A percentile compares a stretch with the other conserved stretches of the same genome.
Evolutionary conservation across 2,888 invertebrate species (phyloP).

Genomic region (Hydraecia micacea): DNA sequence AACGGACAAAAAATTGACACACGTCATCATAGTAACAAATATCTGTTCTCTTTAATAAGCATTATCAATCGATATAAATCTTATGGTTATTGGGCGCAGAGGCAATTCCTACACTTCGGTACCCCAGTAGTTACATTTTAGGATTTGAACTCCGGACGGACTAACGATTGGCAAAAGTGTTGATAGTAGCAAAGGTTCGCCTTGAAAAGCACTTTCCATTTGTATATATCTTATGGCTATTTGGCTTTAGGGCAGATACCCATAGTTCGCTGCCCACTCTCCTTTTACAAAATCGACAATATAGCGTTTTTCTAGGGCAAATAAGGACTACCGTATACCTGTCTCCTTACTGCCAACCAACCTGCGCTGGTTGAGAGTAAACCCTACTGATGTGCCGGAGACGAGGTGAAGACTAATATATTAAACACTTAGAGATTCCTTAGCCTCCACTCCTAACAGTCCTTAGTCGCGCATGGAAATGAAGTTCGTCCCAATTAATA

Average conservation of each 20-base stretch:
- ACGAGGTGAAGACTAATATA: constrained; percentile 81
- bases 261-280: neutral
- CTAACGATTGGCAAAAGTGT: neutral
- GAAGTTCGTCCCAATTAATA: constrained; percentile 48
- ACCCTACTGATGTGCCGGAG: constrained; percentile 71
- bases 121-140: neutral
- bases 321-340: constrained; percentile 85
- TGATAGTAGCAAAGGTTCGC: neutral
- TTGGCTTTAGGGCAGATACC: neutral
- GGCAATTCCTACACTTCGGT: neutral
- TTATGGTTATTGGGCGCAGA: neutral
- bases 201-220: neutral
- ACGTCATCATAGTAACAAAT: neutral
- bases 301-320: constrained; percentile 84
- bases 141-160: neutral
- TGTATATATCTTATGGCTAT: neutral
- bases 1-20: neutral
- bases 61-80: neutral
- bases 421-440: constrained; percentile 76
- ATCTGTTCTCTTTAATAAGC: neutral
- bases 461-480: constrained; percentile 75
- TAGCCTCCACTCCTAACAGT: constrained; percentile 68
- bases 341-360: constrained; percentile 86
- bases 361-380: constrained; percentile 84
- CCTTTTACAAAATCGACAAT: constrained; percentile 66